Evolutionary conservation across 2,797 vertebrate genomes (phyloP), one percentile per base, ranked within the genome.

Genomic region (Poecilia wingei): DNA sequence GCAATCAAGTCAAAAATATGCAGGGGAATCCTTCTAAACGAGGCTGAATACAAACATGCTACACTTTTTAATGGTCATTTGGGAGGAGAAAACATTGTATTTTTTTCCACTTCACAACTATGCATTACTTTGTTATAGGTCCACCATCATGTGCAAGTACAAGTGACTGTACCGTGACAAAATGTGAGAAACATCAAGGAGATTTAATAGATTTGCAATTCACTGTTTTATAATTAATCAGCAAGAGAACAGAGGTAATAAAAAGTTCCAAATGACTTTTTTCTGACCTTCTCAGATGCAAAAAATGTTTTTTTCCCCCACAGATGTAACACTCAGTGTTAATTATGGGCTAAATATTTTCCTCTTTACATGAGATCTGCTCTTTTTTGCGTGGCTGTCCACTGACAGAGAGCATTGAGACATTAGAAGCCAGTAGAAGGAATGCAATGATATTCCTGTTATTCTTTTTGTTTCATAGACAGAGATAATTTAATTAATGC

Each of bases 401-500:
- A 39, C 39, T 39, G 13, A 53, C 46, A 49, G 46, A 66, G 7
- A 69, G 31, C 57, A 20, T 16, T 66, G 10, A 69, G 14, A 69
- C 14, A 36, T 2, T 4, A 10, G 7, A 12, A 51, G 31, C 49
- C 46, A 68, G 8, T 1, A 69, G n/a, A 61, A 45, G 10, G 8
- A 22, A 36, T 36, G 55, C 45, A 59, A 43, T 43, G n/a, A 39
- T 57, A 41, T 39, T 9, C 1, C 14, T 74, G 46, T 36, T 81
- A 33, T 81, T 70, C 79, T 77, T 72, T 53, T 83, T 69, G 51
- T 85, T 75, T 80, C 78, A 88, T 81, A 78, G 66, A 74, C 78
- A 88, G 80, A 89, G 85, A 84, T 89, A 82, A 89, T 93, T 88
- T 74, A 53, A 59, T 84, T 79, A 78, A 85, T 82, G 79, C 68